A percentile compares a stretch with the other conserved stretches of the same genome.
These are phyloP conservation scores for Smutsia gigantea DNA, from an alignment of 2,797 vertebrate genomes.

Conservation along the genomic window DNA sequence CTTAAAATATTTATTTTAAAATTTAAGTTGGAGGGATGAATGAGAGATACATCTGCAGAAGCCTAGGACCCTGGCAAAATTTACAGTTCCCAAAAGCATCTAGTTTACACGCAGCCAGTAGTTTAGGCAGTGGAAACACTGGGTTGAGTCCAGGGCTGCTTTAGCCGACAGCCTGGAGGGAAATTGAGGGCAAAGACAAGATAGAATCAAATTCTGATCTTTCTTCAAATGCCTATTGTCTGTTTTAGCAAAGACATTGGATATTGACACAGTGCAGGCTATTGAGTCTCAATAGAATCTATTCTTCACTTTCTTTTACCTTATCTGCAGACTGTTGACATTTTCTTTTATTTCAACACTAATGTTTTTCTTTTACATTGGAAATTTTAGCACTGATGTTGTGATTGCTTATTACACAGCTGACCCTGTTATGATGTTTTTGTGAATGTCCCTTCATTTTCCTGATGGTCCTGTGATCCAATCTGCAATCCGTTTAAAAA, in stretches of 20 bases:
- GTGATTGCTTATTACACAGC: constrained; percentile 83
- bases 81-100: neutral
- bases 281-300: constrained; percentile 72
- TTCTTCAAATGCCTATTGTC: constrained; percentile 52
- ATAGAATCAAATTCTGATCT: constrained; percentile 67
- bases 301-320: constrained; percentile 67
- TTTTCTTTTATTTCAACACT: constrained; percentile 63
- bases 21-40: neutral
- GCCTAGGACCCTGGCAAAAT: neutral
- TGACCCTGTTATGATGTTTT: constrained; percentile 78
- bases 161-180: constrained; percentile 30
- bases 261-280: constrained; percentile 58
- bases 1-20: constrained; percentile 24
- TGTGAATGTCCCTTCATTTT: constrained; percentile 82
- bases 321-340: constrained; percentile 70
- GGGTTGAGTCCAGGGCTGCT: constrained; percentile 11
- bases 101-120: neutral
- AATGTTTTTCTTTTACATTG: constrained; percentile 77
- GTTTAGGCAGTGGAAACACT: neutral
- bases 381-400: constrained; percentile 72
- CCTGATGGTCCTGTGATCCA: constrained; percentile 83
- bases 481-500: constrained; percentile 87
- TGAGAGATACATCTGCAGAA: neutral
- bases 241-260: constrained; percentile 62
- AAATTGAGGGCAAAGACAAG: constrained; percentile 50